Base-by-base conservation (phyloP, 2,113 vertebrate species). In the Oryzias curvinotus region DNA sequence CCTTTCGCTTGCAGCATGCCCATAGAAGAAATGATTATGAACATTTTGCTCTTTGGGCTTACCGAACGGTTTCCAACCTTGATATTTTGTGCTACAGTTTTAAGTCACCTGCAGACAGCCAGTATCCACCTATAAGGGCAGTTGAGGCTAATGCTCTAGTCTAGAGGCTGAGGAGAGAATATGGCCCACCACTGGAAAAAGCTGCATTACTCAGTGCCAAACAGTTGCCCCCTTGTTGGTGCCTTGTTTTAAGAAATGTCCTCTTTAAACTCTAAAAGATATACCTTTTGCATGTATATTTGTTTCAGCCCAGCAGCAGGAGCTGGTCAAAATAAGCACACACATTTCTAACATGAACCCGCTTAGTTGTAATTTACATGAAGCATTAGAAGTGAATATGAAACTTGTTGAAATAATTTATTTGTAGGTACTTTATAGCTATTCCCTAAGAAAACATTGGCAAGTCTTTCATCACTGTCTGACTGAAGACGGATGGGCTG, bases 401-500 rank as follows among this genome's bases (percentile, higher is more conserved):
- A 83, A 90, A 89, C 77, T 75, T 68, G 50, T 58, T 54, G 52
- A 89, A 85, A 89, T 79, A 71, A 83, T 90, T 87, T 71, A 78
- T 91, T 89, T 90, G 85, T 73, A 71, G 75, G 77, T 89, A 88
- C 86, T 89, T 73, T 66, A 14, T 64, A 42, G 62, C 75, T 75
- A 86, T 85, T 83, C 90, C 89, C 80, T 42, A 41, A 82, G 78
- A 75, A 71, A 85, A 83, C 79, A 82, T 78, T 47, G 71, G 71
- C 78, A 62, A 82, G 83, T 14, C 85, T 87, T 88, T 85, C 89
- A 88, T 82, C 91, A 91, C 68, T 89, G 92, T 80, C 93, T 78
- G 87, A 12, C 43, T 17, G 1, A 93, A 95, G 94, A 97, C 82
- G 91, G 94, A 96, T 94, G 91, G 86, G 71, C 91, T 91, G 80